These are phyloP conservation scores for Onthophagus sagittarius DNA, from an alignment of 2,888 invertebrate genomes.

Conservation along the genomic window DNA sequence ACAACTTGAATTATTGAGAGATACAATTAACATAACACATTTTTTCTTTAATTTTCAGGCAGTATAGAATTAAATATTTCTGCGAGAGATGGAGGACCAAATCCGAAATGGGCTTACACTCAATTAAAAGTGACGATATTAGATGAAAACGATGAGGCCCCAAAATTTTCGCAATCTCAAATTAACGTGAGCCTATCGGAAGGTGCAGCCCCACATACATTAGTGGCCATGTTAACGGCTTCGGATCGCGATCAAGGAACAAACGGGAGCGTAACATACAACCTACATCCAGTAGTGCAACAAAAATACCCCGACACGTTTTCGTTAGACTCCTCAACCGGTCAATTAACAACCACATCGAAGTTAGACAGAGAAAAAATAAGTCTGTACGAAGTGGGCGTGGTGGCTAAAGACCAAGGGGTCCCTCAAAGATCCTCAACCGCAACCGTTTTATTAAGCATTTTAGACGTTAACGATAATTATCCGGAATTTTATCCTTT, in stretches of 20 bases:
- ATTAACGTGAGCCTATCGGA: conserved; percentile 77
- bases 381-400: conserved; percentile 73
- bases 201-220: conserved; percentile 72
- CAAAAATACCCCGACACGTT: conserved; percentile 82
- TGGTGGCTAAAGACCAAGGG: conserved; percentile 90
- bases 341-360: conserved; percentile 74
- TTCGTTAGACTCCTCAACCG: conserved; percentile 76
- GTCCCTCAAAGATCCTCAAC: conserved; percentile 86
- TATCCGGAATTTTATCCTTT: conserved; percentile 88
- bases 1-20: too few relatives aligned
- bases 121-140: conserved; percentile 84
- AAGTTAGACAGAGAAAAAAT: conserved; percentile 79
- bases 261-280: conserved; percentile 85
- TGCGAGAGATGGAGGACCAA: conserved; percentile 90
- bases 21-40: too few relatives aligned
- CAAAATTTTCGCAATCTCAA: conserved; percentile 71
- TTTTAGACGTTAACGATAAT: conserved; percentile 90
- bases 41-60: background rate
- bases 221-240: conserved; percentile 80
- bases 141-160: conserved; percentile 94
- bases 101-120: conserved; percentile 89
- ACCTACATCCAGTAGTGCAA: conserved; percentile 71
- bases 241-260: conserved; percentile 91
- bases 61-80: conserved; percentile 83
- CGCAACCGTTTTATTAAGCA: conserved; percentile 74